Conservation (phyloP, 2,888 invertebrate genomes). For the Allolobophora icterica region DNA sequence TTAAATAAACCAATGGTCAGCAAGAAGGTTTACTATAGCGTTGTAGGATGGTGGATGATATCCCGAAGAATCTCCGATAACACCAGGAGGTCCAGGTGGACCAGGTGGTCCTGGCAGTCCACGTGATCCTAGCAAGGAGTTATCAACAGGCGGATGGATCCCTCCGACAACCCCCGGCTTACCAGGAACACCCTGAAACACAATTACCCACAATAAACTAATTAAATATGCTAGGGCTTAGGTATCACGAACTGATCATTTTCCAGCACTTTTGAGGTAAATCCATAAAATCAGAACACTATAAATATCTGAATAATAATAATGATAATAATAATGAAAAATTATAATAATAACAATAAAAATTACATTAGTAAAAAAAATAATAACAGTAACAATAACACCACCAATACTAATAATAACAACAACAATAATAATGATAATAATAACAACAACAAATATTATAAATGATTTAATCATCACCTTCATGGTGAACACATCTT, state of each 20-base stretch:
- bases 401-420: background rate
- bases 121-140: background rate
- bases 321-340: too few species aligned
- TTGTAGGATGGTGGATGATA: background rate
- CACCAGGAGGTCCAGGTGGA: background rate
- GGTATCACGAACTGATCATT: too few species aligned
- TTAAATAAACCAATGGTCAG: too few species aligned
- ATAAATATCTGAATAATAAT: too few species aligned
- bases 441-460: background rate
- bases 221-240: background rate
- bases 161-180: background rate
- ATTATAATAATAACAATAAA: too few species aligned
- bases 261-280: too few species aligned
- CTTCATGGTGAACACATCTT: background rate
- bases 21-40: background rate
- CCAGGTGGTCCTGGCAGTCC: slow-evolving; percentile 11
- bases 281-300: too few species aligned
- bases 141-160: background rate
- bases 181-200: background rate
- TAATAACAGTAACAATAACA: background rate
- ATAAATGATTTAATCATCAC: background rate
- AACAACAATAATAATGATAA: background rate
- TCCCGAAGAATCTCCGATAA: background rate
- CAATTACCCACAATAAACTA: background rate
- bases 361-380: too few species aligned